A percentile compares a stretch with the other conserved stretches of the same genome.
Conservation (phyloP, 2,888 invertebrate genomes). For the Prenolepis imparis region DNA sequence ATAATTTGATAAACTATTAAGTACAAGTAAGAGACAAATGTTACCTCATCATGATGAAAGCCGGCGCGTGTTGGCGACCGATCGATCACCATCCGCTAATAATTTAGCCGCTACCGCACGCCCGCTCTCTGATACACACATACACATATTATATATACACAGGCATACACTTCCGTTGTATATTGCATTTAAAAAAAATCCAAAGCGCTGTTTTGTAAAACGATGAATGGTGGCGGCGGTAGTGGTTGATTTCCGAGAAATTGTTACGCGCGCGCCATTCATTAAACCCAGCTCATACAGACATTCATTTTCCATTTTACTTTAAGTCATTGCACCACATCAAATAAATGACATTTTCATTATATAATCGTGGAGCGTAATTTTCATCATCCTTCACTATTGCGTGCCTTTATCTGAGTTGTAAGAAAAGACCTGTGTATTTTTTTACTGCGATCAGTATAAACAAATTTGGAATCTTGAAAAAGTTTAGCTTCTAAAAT, state of each 20-base stretch:
- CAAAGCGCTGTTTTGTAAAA: slow-evolving; percentile 74
- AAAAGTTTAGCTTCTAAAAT: neutral
- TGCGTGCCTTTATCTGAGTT: neutral
- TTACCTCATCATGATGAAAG: slow-evolving; percentile 86
- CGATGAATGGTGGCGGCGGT: slow-evolving; percentile 68
- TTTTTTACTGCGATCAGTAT: neutral
- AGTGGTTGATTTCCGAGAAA: slow-evolving; percentile 62
- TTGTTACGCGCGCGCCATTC: slow-evolving; percentile 81
- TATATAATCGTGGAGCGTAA: slow-evolving; percentile 78
- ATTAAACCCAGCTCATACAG: slow-evolving; percentile 86
- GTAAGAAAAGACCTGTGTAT: neutral
- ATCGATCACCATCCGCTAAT: slow-evolving; percentile 45
- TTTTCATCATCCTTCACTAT: slow-evolving; percentile 62
- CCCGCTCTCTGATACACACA: slow-evolving; percentile 71
- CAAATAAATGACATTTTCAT: slow-evolving; percentile 87
- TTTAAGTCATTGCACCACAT: slow-evolving; percentile 87
- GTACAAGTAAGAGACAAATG: slow-evolving; percentile 87
- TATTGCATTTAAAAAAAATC: slow-evolving; percentile 81
- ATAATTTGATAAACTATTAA: slow-evolving; percentile 85
- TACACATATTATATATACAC: slow-evolving; percentile 56
- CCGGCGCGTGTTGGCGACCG: slow-evolving; percentile 75
- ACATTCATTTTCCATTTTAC: slow-evolving; percentile 86
- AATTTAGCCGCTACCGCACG: slow-evolving; percentile 79
- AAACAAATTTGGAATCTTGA: neutral
- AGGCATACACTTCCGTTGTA: slow-evolving; percentile 78